A percentile compares a stretch with the other conserved stretches of the same genome.
Conservation (phyloP, 1,140 invertebrate genomes). For the Pseudomyrmex cubaensis region DNA sequence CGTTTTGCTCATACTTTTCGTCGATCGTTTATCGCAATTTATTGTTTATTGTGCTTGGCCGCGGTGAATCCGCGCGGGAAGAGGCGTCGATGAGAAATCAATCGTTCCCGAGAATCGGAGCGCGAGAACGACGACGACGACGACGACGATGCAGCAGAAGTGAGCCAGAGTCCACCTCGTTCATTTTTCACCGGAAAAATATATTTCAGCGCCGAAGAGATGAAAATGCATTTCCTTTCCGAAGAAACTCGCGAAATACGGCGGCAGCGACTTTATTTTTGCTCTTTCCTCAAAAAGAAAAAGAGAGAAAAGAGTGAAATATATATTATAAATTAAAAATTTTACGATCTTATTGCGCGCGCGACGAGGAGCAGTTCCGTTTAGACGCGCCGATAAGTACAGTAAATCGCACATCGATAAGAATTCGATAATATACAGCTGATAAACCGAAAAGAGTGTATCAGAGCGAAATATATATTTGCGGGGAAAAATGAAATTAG, state of each 20-base stretch:
- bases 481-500: no score
- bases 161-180: neutral
- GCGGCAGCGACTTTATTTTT: neutral
- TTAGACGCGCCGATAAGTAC: neutral
- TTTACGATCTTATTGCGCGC: neutral
- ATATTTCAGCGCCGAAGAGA: conserved; percentile 13
- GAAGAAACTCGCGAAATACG: neutral
- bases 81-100: conserved; percentile 28
- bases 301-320: neutral
- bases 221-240: conserved; percentile 21
- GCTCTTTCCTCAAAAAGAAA: conserved; percentile 1
- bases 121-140: neutral
- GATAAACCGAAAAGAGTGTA: neutral
- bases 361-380: conserved; percentile 1
- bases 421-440: neutral
- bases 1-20: neutral
- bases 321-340: neutral
- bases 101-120: neutral
- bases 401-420: neutral
- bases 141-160: neutral
- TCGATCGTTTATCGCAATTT: conserved; percentile 25
- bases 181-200: conserved; percentile 31
- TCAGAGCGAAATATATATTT: no score
- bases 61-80: neutral
- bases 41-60: conserved; percentile 62